Conservation (phyloP, 2,797 vertebrate species). For the Eremophila alpestris region DNA sequence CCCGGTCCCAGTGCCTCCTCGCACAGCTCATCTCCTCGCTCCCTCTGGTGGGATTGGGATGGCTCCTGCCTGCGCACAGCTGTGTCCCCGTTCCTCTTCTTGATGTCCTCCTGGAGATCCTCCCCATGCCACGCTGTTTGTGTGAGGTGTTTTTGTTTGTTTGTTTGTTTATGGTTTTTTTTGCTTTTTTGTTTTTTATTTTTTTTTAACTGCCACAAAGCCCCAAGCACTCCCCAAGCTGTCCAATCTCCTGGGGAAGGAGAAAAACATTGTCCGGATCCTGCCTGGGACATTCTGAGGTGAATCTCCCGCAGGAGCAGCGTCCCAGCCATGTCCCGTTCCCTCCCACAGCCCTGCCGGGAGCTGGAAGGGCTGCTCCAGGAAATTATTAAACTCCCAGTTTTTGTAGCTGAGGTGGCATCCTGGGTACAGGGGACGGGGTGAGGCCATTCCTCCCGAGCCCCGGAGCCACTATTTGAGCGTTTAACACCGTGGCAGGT, state of each 20-base stretch:
- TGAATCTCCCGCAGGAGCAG: background rate
- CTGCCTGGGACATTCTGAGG: background rate
- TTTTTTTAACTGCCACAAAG: background rate
- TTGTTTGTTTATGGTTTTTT: no score
- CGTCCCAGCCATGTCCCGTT: fast-evolving
- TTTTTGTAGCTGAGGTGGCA: background rate
- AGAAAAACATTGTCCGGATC: background rate
- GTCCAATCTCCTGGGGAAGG: background rate
- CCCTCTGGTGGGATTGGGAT: background rate
- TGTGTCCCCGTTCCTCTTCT: fast-evolving
- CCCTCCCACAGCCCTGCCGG: background rate
- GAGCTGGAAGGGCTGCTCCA: background rate
- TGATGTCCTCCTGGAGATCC: background rate
- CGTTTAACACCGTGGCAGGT: background rate
- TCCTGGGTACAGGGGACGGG: background rate
- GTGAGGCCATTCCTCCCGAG: fast-evolving
- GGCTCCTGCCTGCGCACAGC: background rate
- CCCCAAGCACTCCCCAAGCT: background rate
- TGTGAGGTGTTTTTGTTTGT: no score
- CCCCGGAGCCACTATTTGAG: background rate
- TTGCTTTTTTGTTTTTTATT: background rate
- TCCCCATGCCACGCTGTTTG: no score
- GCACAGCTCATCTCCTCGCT: background rate
- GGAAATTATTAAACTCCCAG: fast-evolving
- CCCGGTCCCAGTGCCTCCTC: background rate